Percentiles rank a stretch among this genome's conserved stretches.
phyloP scores from a whole-genome alignment of 2,888 invertebrate genomes.

The Chelonus formosanus region DNA sequence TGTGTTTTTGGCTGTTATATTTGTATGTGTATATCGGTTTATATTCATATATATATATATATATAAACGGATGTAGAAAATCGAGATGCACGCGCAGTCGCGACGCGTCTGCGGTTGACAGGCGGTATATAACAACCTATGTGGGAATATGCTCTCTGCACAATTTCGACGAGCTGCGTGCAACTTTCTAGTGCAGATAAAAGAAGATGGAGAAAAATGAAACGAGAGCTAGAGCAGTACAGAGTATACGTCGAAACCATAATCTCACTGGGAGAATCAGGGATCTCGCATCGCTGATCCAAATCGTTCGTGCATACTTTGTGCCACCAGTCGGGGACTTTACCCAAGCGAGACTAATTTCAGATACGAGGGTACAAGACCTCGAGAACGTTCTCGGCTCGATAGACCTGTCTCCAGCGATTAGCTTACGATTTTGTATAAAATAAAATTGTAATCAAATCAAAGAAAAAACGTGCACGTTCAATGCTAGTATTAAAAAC shows the following conservation, averaged over 20 bases:
- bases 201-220: not conserved
- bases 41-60: conserved; percentile 19
- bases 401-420: conserved; percentile 27
- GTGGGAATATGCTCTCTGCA: conserved; percentile 17
- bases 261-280: conserved; percentile 55
- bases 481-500: too few species aligned
- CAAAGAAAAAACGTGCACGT: not conserved
- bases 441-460: conserved; percentile 2
- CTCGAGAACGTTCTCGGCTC: conserved; percentile 23
- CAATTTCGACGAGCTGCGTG: not conserved
- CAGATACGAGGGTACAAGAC: conserved; percentile 43
- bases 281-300: conserved; percentile 61
- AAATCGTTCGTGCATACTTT: conserved; percentile 62
- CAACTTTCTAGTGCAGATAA: not conserved
- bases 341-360: conserved; percentile 54
- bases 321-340: conserved; percentile 44
- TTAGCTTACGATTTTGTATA: conserved; percentile 22
- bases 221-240: conserved; percentile 19
- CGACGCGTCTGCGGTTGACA: conserved; percentile 24
- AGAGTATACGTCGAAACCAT: conserved; percentile 58
- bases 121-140: conserved; percentile 17
- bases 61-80: conserved; percentile 11
- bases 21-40: too few species aligned
- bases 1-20: conserved; percentile 35
- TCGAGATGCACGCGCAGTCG: not conserved